These are phyloP conservation scores for Sitodiplosis mosellana DNA, from an alignment of 1,140 invertebrate species.

Conservation along the genomic window DNA sequence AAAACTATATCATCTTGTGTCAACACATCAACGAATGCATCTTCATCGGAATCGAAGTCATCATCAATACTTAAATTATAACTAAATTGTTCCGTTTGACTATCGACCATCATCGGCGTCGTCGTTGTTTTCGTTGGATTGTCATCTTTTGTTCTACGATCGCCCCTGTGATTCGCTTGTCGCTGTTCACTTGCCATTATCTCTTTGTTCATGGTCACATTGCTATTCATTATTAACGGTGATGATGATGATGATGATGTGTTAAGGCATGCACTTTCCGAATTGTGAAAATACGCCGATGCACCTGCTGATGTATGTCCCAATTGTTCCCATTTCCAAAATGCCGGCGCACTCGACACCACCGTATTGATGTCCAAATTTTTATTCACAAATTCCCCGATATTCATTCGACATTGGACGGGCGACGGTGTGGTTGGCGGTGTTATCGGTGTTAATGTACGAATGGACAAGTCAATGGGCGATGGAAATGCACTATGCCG, in stretches of 20 bases:
- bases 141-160: constrained; percentile 1
- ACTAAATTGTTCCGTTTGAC: not conserved
- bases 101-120: too few species aligned
- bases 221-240: too few species aligned
- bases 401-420: constrained; percentile 3
- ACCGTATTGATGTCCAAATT: constrained; percentile 3
- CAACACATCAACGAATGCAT: constrained; percentile 15
- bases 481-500: constrained; percentile 14
- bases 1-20: constrained; percentile 9
- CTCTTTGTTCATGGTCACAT: too few species aligned
- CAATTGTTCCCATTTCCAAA: too few species aligned
- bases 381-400: constrained; percentile 25
- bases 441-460: constrained; percentile 32
- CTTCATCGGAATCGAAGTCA: constrained; percentile 6
- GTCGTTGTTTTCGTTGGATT: too few species aligned
- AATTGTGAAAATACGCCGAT: constrained; percentile 24
- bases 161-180: constrained; percentile 1
- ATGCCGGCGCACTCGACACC: too few species aligned
- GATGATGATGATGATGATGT: too few species aligned
- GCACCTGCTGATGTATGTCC: constrained; percentile 24
- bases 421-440: constrained; percentile 39
- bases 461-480: constrained; percentile 33
- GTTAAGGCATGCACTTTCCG: too few species aligned
- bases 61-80: not conserved
- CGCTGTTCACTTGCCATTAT: too few species aligned